Base-by-base conservation (phyloP, 1,140 invertebrate genomes). In the Palaemon carinicauda region DNA sequence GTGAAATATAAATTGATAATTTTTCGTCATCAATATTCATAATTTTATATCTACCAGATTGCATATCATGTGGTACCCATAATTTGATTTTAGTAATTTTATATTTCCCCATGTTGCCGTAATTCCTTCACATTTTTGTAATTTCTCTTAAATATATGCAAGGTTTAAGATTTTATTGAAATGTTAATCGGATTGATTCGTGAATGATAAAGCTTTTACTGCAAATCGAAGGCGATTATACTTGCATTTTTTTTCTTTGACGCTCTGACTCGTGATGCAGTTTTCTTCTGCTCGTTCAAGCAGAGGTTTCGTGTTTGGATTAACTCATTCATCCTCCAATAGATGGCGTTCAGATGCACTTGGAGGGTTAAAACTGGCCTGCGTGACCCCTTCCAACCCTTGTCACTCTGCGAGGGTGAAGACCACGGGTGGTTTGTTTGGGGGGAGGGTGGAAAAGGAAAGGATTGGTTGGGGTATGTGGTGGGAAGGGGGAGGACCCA, bases 271-370 rank as follows among this genome's bases (percentile, higher is more conserved):
- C 7, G 12, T n/a, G 31, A 50, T 21, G 41, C 17, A 19, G 9
- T 73, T 73, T 41, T 24, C 69, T 0, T 27, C 21, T 50, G 33
- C 33, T 52, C 24, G 52, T 19, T 52, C 75, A 78, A 50, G 77
- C 51, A 27, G 12, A 29, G 78, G 51, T 31, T 31, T 31, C 15
- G 56, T 53, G 50, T 53, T 56, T 15, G 71, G 33, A 31, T 21
- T 78, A 86, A 86, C 77, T 86, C 77, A 27, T 79, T 71, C 60
- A 75, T 86, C 60, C 83, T 65, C 77, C 83, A 86, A 74, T 80
- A 86, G 83, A 86, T 86, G 83, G 83, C 83, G 83, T 86, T 41
- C 56, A 53, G 77, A 86, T 86, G 83, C 83, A 86, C 83, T 86
- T 74, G 24, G 83, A 56, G 31, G 50, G 65, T 69, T 69, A 17